A percentile compares a stretch with the other conserved stretches of the same genome.
phyloP scores from a whole-genome alignment of 1,140 invertebrate species.

The Chlorops oryzae region DNA sequence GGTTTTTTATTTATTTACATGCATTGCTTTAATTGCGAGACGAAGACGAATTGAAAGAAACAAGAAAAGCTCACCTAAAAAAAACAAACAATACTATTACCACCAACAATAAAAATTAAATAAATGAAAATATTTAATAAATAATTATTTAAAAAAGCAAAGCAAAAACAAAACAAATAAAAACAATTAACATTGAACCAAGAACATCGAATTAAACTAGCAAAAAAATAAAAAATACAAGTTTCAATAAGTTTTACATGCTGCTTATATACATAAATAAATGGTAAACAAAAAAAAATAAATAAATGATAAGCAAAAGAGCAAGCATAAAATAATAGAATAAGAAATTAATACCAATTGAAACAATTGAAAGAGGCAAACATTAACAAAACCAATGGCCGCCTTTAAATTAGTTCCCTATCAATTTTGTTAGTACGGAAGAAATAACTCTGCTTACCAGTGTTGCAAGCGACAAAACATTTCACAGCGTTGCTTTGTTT shows the following conservation, averaged over 20 bases:
- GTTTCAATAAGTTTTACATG: slow-evolving; percentile 27
- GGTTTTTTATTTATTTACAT: not conserved
- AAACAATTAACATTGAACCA: slow-evolving; percentile 29
- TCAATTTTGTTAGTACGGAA: too few species aligned
- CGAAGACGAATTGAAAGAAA: slow-evolving; percentile 1
- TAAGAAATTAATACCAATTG: too few species aligned
- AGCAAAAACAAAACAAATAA: slow-evolving; percentile 7
- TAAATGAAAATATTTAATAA: not conserved
- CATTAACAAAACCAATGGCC: too few species aligned
- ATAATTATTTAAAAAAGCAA: not conserved
- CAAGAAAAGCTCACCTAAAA: slow-evolving; percentile 6
- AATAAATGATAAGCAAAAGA: not conserved
- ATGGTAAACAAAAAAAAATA: slow-evolving; percentile 13
- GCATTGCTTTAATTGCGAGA: not conserved
- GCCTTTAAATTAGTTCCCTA: too few species aligned
- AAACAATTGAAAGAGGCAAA: too few species aligned
- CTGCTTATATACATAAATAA: too few species aligned
- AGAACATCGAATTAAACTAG: slow-evolving; percentile 47
- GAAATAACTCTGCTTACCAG: slow-evolving; percentile 7
- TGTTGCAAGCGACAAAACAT: slow-evolving; percentile 1
- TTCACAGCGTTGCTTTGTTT: too few species aligned
- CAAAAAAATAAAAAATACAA: too few species aligned
- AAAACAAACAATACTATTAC: not conserved
- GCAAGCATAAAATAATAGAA: not conserved
- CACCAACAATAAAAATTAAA: not conserved